These are phyloP conservation scores for Chionomys nivalis DNA, from an alignment of 2,113 vertebrate genomes.

Conservation along the genomic window DNA sequence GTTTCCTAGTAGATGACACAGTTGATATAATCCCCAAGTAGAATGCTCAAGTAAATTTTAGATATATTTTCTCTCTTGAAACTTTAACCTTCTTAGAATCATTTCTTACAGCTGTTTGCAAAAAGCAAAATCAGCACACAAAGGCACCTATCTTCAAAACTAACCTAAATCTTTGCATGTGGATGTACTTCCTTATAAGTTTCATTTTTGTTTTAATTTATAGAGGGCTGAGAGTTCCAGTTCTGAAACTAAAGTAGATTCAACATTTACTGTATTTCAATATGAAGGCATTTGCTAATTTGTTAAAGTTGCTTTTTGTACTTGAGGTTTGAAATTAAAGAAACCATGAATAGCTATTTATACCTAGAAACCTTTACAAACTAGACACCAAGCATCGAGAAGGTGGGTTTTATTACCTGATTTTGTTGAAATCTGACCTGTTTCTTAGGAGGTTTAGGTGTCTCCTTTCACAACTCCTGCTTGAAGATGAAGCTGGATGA, in stretches of 20 bases:
- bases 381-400: neutral
- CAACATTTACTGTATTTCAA: constrained; percentile 1
- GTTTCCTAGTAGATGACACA: neutral
- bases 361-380: neutral
- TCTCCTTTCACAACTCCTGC: neutral
- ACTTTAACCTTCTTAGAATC: neutral
- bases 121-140: neutral
- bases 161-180: neutral
- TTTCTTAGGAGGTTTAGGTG: neutral
- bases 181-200: constrained; percentile 25
- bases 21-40: neutral
- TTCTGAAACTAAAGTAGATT: constrained; percentile 17
- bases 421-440: neutral
- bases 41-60: neutral
- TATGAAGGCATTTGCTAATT: constrained; percentile 12
- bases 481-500: neutral
- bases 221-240: neutral
- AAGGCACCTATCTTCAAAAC: neutral
- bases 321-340: constrained; percentile 39
- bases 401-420: neutral
- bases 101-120: constrained; percentile 19
- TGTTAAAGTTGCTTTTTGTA: neutral
- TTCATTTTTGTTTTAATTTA: neutral
- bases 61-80: neutral
- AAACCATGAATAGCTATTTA: neutral